Conservation (phyloP, 2,888 invertebrate genomes). For the Drosophila neonasuta region DNA sequence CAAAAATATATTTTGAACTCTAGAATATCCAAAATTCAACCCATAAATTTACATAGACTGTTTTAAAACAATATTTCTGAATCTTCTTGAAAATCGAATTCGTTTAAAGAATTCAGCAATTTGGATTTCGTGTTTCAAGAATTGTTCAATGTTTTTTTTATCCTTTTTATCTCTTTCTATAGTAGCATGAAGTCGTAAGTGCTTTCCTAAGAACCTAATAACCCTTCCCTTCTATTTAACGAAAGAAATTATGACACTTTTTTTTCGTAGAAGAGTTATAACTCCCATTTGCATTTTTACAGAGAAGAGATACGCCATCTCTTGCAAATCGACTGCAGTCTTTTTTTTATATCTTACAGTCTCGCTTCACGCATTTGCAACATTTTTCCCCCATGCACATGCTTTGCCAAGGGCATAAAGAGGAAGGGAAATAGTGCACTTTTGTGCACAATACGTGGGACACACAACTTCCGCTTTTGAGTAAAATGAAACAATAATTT, state of each 20-base stretch:
- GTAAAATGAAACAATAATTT: conserved; percentile 47
- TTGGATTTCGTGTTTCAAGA: too few species aligned
- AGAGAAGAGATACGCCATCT: not conserved
- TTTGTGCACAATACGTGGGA: conserved; percentile 18
- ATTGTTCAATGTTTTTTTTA: too few species aligned
- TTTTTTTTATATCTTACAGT: not conserved
- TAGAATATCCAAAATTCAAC: too few species aligned
- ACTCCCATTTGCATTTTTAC: not conserved
- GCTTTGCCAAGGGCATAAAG: not conserved
- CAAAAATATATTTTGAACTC: too few species aligned
- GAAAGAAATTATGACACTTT: not conserved
- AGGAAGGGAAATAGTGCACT: conserved; percentile 18
- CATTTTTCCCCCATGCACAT: not conserved
- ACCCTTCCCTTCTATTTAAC: not conserved
- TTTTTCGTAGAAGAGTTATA: not conserved
- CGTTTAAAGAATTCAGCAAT: too few species aligned
- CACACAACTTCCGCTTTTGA: conserved; percentile 35
- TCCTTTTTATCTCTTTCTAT: too few species aligned
- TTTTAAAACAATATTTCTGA: too few species aligned
- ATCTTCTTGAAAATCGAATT: too few species aligned
- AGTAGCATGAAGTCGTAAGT: too few species aligned
- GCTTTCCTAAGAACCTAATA: too few species aligned
- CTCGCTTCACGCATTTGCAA: not conserved
- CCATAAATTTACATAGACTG: too few species aligned
- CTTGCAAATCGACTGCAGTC: not conserved